Evolutionary conservation across 92 coral and sea anemone genomes (phyloP), one percentile per base, ranked within the genome.

Genomic region (Virgularia gustaviana): DNA sequence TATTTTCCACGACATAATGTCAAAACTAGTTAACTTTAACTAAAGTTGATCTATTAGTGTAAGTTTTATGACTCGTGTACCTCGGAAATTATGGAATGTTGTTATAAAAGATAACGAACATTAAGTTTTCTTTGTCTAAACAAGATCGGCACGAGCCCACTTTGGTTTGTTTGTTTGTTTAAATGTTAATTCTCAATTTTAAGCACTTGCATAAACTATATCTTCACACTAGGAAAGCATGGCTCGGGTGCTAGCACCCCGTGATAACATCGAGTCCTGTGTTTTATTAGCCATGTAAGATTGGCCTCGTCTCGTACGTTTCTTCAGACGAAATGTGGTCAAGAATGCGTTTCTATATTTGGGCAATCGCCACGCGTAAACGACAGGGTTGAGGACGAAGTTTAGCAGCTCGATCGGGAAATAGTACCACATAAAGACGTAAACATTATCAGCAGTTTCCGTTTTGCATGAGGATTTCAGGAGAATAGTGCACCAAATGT

Each of bases 331-430:
- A 24, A 68, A 68, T 2, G 75, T 68, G 47, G 37, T 36, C 0
- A 49, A 33, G 31, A 68, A 68, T 10, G 75, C 75, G 33, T 68
- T 68, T 22, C 75, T 41, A 38, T 68, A 68, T 33, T 68, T 68
- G 4, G 75, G 75, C 61, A 68, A 20, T 11, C 75, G 38, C 75
- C 75, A 68, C 0, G 43, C 75, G 45, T 68, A 68, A 27, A 68
- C 75, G 33, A 68, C 24, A 6, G 75, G 75, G 41, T 68, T 49
- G 18, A 68, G 38, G 23, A 39, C 75, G 25, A 68, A 68, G 24
- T 68, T 68, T 6, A 68, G 61, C 16, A 68, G 38, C n/a, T 68
- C 75, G 9, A 68, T 32, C 3, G 75, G 75, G 20, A 68, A 68
- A 20, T 68, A 68, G 51, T 68, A 68, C 47, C 28, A 30, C 29